Percentiles rank a stretch among this genome's conserved stretches.
These are phyloP conservation scores for Pseudopodoces humilis DNA, from an alignment of 2,113 vertebrate genomes.

Conservation along the genomic window DNA sequence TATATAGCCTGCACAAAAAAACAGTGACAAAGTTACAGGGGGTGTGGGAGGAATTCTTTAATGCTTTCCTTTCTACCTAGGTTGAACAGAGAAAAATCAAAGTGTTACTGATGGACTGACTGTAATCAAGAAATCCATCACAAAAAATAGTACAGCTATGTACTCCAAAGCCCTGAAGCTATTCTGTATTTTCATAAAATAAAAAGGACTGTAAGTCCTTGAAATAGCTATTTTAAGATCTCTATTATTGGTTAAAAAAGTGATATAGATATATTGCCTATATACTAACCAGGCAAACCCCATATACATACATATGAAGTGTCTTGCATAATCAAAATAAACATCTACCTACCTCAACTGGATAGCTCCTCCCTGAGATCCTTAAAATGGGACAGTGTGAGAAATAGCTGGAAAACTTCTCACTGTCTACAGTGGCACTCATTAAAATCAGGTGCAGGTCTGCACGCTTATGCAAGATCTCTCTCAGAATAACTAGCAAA, in stretches of 20 bases:
- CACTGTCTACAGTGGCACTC: slow-evolving; percentile 95
- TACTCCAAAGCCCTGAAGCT: background rate
- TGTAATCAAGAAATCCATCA: background rate
- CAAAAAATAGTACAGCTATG: background rate
- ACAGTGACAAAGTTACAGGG: background rate
- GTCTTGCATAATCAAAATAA: background rate
- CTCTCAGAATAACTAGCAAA: slow-evolving; percentile 89
- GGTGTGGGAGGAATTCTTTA: background rate
- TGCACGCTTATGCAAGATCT: slow-evolving; percentile 88
- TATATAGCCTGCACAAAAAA: fast-evolving
- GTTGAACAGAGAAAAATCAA: background rate
- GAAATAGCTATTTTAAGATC: background rate
- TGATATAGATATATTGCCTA: background rate
- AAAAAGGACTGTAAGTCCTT: background rate
- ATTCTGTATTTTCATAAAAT: background rate
- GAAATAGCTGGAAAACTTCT: slow-evolving; percentile 94
- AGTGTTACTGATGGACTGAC: background rate
- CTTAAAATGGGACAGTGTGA: slow-evolving; percentile 92
- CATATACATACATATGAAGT: fast-evolving
- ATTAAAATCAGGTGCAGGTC: slow-evolving; percentile 93
- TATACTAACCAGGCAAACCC: background rate
- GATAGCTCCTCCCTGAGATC: slow-evolving; percentile 92
- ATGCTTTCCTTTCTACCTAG: background rate
- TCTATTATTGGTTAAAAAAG: background rate
- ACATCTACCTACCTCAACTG: slow-evolving; percentile 84